phyloP scores from a whole-genome alignment of 1,140 invertebrate genomes.

The Aphelinus atriplicis region DNA sequence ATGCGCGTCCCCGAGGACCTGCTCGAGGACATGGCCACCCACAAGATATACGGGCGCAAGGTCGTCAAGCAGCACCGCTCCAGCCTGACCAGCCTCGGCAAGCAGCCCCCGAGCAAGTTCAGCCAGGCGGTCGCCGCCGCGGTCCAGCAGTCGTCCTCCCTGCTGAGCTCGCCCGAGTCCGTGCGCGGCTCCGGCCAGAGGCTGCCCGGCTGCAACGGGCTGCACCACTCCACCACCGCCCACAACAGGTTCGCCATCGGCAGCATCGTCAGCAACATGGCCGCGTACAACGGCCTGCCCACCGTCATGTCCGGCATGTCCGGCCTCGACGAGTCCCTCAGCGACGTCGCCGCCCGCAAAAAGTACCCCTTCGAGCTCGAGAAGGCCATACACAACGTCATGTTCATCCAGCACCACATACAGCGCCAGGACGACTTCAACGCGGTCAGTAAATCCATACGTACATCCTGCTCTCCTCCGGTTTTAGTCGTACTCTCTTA shows the following conservation, averaged over 20 bases:
- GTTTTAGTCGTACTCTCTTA: too few species aligned
- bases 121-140: slow-evolving; percentile 73
- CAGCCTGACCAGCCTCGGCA: neutral
- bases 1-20: slow-evolving; percentile 88
- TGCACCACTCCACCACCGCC: slow-evolving; percentile 78
- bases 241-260: slow-evolving; percentile 80
- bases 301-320: slow-evolving; percentile 84
- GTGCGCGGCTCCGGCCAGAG: slow-evolving; percentile 53
- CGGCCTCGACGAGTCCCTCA: slow-evolving; percentile 82
- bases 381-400: slow-evolving; percentile 93
- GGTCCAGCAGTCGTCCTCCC: slow-evolving; percentile 70
- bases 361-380: slow-evolving; percentile 92
- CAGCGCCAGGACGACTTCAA: slow-evolving; percentile 93
- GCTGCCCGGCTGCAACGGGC: slow-evolving; percentile 74
- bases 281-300: slow-evolving; percentile 80
- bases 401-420: slow-evolving; percentile 95
- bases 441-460: slow-evolving; percentile 73
- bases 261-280: slow-evolving; percentile 70
- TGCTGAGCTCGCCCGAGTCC: slow-evolving; percentile 79
- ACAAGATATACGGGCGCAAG: slow-evolving; percentile 75
- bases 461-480: neutral
- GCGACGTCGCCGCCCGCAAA: slow-evolving; percentile 80
- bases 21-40: slow-evolving; percentile 79
- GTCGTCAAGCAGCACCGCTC: slow-evolving; percentile 38
- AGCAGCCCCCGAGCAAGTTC: slow-evolving; percentile 73